These are phyloP conservation scores for Lycaon pictus DNA, from an alignment of 2,113 vertebrate genomes.

Conservation along the genomic window DNA sequence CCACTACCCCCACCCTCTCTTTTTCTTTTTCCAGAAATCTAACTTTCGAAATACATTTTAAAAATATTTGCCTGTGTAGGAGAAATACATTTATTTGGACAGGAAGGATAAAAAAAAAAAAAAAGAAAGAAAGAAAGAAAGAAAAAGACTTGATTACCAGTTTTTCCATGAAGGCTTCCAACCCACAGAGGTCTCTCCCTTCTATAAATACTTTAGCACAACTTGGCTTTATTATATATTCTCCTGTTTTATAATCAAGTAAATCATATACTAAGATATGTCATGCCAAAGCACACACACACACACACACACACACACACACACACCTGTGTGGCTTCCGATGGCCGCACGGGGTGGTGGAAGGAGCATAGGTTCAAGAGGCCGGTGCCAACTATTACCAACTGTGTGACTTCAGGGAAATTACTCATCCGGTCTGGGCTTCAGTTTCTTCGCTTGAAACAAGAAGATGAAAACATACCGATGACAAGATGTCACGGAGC, in stretches of 20 bases:
- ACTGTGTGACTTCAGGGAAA: background rate
- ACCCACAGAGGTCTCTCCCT: constrained; percentile 80
- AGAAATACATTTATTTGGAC: constrained; percentile 81
- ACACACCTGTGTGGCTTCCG: background rate
- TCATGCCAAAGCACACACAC: background rate
- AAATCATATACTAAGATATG: constrained; percentile 50
- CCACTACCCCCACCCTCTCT: constrained; percentile 39
- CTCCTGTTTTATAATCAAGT: constrained; percentile 65
- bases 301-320: background rate
- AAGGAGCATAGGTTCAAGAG: background rate
- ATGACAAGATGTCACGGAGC: background rate
- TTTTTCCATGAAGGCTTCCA: constrained; percentile 81
- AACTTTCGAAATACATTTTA: constrained; percentile 76
- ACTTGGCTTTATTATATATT: constrained; percentile 68
- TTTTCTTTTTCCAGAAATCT: constrained; percentile 76
- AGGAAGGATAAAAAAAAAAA: constrained; percentile 50
- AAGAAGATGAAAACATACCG: background rate
- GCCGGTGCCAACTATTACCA: background rate
- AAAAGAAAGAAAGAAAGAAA: background rate
- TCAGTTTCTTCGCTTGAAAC: background rate
- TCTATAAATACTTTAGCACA: constrained; percentile 78
- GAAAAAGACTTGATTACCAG: constrained; percentile 64
- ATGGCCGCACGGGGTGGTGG: background rate
- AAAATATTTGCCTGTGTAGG: constrained; percentile 82
- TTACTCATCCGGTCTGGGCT: constrained; percentile 24